A percentile compares a stretch with the other conserved stretches of the same genome.
These are phyloP conservation scores for Lepidurus arcticus DNA, from an alignment of 1,140 invertebrate species.

Conservation along the genomic window DNA sequence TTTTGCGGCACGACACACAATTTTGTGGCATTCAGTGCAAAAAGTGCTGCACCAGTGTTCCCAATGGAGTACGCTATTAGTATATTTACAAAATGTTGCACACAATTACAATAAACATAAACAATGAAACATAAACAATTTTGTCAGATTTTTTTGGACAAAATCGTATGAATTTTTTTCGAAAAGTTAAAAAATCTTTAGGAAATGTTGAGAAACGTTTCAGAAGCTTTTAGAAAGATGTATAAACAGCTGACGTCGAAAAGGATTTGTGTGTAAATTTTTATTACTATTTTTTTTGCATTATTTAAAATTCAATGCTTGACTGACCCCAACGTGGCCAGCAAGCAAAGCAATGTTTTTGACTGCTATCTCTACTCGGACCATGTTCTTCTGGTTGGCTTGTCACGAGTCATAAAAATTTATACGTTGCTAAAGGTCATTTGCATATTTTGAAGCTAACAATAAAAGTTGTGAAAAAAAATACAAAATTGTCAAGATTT, in stretches of 20 bases:
- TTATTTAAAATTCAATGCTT: not conserved
- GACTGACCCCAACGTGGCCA: not conserved
- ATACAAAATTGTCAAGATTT: not conserved
- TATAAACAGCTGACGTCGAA: no score
- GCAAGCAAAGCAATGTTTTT: slow-evolving; percentile 2
- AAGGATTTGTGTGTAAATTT: no score
- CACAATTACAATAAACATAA: not conserved
- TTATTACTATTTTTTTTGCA: not conserved
- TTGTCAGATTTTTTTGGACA: not conserved
- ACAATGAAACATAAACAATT: not conserved
- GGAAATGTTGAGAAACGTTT: no score
- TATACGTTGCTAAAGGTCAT: not conserved
- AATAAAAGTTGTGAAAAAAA: not conserved
- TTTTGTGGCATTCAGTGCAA: no score
- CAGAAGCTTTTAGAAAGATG: no score
- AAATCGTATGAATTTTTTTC: no score
- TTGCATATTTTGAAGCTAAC: not conserved
- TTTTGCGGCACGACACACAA: no score
- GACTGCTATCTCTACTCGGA: not conserved
- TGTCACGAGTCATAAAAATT: not conserved
- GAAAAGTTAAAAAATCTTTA: no score
- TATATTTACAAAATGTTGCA: not conserved
- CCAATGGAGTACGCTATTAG: no score
- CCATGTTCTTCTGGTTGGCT: not conserved
- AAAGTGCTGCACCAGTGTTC: no score